Evolutionary conservation across 2,113 vertebrate genomes (phyloP).

Genomic region (Malurus alboscapulatus): DNA sequence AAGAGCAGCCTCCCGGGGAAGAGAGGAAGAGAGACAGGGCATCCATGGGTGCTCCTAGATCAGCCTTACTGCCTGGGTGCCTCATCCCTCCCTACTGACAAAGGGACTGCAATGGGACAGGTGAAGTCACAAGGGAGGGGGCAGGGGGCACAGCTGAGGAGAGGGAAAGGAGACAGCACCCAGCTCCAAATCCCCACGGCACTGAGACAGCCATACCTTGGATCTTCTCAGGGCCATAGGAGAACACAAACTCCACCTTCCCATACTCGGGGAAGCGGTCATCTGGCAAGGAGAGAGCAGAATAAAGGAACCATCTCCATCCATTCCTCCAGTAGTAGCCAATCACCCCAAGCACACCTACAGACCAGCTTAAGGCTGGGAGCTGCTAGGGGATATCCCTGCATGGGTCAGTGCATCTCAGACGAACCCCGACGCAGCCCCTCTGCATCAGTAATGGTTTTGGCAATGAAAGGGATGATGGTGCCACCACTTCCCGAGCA

Average conservation of each 20-base stretch:
- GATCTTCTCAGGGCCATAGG: constrained; percentile 96
- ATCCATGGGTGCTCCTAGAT: neutral
- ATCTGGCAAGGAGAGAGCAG: constrained; percentile 75
- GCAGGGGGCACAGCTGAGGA: neutral
- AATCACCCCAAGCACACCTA: neutral
- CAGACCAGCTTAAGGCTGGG: neutral
- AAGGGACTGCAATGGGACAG: neutral
- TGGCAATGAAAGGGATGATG: neutral
- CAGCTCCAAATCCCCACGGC: rapidly evolving
- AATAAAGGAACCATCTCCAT: neutral
- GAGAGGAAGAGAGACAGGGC: rapidly evolving
- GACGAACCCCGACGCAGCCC: neutral
- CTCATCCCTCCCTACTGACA: neutral
- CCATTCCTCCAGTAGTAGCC: neutral
- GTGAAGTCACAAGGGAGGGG: neutral
- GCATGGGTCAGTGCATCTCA: neutral
- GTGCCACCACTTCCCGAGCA: neutral
- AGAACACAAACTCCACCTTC: constrained; percentile 98
- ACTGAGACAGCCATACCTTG: constrained; percentile 79
- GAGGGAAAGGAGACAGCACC: neutral
- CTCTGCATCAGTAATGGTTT: rapidly evolving
- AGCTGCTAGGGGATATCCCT: neutral
- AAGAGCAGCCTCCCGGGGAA: neutral
- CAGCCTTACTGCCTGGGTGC: neutral
- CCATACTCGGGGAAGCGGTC: constrained; percentile 96